Base-by-base conservation (phyloP, 2,888 invertebrate species). In the Cetonia aurata region DNA sequence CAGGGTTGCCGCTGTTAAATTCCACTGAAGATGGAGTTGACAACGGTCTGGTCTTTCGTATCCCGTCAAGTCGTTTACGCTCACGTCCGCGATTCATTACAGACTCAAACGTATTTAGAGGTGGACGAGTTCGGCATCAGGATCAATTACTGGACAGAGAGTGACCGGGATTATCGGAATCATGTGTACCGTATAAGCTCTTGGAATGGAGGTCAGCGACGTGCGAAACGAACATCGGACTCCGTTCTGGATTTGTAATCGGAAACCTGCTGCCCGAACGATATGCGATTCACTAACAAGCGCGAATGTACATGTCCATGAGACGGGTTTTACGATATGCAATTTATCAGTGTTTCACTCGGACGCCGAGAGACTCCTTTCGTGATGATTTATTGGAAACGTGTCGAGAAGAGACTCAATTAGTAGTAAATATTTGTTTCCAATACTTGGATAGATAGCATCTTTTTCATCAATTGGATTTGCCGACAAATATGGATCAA, bases 51-150 rank as follows among this genome's bases (percentile, higher is more conserved):
- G 19, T 44, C 59, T n/a, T 13, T 42, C 12, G 37, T 31, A 13
- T 33, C 33, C 33, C 13, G 13, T 41, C 33, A 19, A 42, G 48
- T 44, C 44, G 48, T 52, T 70, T 74, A 31, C 37, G 62, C 50
- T 62, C 74, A 71, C 71, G 73, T 74, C 75, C 71, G 75, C 77
- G 79, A 80, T 79, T 78, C 77, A 78, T 76, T 78, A 78, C 77
- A 15, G 48, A n/a, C 48, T 37, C 48, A 75, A 79, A 78, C 77
- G 77, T 75, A 79, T 79, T 80, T 79, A 33, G 62, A 62, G 74
- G 74, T 44, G 75, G 77, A 75, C 74, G 73, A 74, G 71, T 73
- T 70, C 50, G 66, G 62, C 13, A 62, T 62, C 33, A 48, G 72
- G 72, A 75, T 75, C 75, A 74, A 75, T 75, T 77, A 75, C 75